phyloP scores from a whole-genome alignment of 2,113 vertebrate species.

The Oxyruncus cristatus region DNA sequence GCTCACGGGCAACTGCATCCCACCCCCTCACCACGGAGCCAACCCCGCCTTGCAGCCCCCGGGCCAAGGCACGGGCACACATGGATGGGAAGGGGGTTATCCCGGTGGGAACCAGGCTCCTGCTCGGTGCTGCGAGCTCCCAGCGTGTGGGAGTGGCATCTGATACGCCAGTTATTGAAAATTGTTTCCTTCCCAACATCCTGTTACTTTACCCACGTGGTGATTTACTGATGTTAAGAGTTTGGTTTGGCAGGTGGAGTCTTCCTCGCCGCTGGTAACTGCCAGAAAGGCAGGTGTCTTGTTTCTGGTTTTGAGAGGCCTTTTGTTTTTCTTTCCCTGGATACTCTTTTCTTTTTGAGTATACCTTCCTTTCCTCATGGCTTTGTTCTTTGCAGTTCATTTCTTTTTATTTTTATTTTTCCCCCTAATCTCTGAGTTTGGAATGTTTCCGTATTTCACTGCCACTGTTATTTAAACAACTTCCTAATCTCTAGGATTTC shows the following conservation, averaged over 20 bases:
- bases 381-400: conserved; percentile 35
- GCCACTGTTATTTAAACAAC: conserved; percentile 48
- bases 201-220: conserved; percentile 56
- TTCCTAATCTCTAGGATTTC: conserved; percentile 65
- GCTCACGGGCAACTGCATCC: not conserved
- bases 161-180: not conserved
- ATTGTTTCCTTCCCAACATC: conserved; percentile 46
- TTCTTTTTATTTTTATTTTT: not conserved
- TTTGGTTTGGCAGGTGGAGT: not conserved
- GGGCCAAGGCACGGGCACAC: fast-evolving
- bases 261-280: conserved; percentile 1
- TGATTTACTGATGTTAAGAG: conserved; percentile 50
- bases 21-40: not conserved
- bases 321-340: not conserved
- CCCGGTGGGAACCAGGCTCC: not conserved
- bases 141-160: not conserved
- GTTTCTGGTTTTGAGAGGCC: conserved; percentile 14
- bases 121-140: not conserved
- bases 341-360: not conserved
- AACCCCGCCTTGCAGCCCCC: not conserved
- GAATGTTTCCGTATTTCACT: conserved; percentile 52
- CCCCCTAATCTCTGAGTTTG: conserved; percentile 13
- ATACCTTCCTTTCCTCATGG: not conserved
- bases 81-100: not conserved
- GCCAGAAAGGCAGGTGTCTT: conserved; percentile 43